phyloP scores from a whole-genome alignment of 1,140 invertebrate genomes.

The Drosophila triauraria region DNA sequence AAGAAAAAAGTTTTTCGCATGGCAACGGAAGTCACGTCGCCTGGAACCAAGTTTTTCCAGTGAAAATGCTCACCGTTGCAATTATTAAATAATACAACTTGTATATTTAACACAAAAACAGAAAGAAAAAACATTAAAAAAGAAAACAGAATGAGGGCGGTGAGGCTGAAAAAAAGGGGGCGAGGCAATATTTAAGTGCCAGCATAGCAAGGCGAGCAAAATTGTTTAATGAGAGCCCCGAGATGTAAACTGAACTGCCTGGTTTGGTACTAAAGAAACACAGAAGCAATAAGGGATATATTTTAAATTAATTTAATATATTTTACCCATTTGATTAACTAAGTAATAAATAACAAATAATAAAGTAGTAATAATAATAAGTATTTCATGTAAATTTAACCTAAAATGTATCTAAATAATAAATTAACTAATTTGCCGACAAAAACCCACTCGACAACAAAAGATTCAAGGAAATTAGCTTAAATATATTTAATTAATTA shows the following conservation, averaged over 20 bases:
- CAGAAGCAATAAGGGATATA: no score
- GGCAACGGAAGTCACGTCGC: conserved; percentile 76
- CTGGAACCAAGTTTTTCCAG: conserved; percentile 58
- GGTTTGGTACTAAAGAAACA: not conserved
- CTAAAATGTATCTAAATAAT: no score
- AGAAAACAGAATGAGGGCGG: conserved; percentile 12
- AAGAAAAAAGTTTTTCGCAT: conserved; percentile 67
- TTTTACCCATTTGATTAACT: no score
- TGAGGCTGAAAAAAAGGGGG: conserved; percentile 18
- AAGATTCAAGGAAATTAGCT: not conserved
- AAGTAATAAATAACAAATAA: no score
- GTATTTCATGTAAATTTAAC: no score
- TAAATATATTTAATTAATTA: not conserved
- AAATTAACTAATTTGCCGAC: no score
- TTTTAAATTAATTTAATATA: no score
- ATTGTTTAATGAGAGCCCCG: not conserved
- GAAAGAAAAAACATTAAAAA: not conserved
- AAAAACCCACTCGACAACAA: not conserved
- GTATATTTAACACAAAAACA: conserved; percentile 17
- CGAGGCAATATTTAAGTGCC: conserved; percentile 32
- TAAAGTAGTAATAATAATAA: no score
- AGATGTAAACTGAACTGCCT: not conserved
- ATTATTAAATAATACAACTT: conserved; percentile 66
- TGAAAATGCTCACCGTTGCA: conserved; percentile 52
- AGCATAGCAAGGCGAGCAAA: conserved; percentile 4